Conservation (phyloP, 2,888 invertebrate species). For the Phalera bucephala region DNA sequence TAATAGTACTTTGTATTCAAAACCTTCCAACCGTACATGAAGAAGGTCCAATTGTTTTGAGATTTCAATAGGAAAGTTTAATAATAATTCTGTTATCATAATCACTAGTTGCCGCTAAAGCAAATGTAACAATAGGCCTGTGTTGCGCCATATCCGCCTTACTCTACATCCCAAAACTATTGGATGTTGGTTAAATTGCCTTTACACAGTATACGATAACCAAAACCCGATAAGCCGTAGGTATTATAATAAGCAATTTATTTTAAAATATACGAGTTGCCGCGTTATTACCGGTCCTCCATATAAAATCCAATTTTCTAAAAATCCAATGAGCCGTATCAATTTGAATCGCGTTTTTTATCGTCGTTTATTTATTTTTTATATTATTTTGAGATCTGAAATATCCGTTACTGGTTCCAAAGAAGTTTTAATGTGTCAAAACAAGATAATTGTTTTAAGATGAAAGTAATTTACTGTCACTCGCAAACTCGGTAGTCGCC, state of each 20-base stretch:
- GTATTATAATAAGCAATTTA: conserved; percentile 52
- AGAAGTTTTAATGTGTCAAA: neutral
- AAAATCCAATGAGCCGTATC: conserved; percentile 33
- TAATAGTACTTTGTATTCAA: neutral
- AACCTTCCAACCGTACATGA: conserved; percentile 11
- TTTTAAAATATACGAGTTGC: conserved; percentile 49
- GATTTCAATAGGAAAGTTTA: conserved; percentile 27
- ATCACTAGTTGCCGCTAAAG: conserved; percentile 32
- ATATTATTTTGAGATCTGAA: no score
- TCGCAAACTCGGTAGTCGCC: neutral
- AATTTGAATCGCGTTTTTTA: conserved; percentile 27
- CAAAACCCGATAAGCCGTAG: conserved; percentile 46
- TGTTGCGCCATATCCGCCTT: conserved; percentile 39
- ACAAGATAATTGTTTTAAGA: neutral
- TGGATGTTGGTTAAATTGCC: conserved; percentile 53
- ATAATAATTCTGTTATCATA: conserved; percentile 37
- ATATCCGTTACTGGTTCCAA: no score
- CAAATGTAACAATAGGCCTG: conserved; percentile 38
- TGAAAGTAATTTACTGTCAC: neutral
- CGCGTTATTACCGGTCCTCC: conserved; percentile 37
- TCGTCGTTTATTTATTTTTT: conserved; percentile 21
- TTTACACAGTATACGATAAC: conserved; percentile 48
- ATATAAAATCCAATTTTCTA: conserved; percentile 39
- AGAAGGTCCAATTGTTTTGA: conserved; percentile 21
- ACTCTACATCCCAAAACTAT: conserved; percentile 49